Base-by-base conservation (phyloP, 2,888 invertebrate species). In the Zaprionus lineosus region DNA sequence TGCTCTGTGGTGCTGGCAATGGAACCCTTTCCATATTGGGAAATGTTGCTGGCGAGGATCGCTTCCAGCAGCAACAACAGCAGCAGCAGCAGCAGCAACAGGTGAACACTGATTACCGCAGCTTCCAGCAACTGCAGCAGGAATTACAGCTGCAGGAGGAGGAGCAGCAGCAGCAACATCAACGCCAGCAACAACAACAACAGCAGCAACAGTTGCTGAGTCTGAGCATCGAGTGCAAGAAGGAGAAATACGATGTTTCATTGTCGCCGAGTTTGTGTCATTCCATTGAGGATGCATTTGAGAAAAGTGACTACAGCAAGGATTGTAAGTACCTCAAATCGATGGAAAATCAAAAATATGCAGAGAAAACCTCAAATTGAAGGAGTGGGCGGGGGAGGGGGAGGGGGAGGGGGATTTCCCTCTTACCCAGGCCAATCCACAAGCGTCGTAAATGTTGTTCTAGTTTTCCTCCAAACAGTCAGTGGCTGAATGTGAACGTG, bases 251-350 rank as follows among this genome's bases (percentile, higher is more conserved):
- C 50, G 86, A 87, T 50, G 75, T 67, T 28, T 68, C 71, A 15
- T 69, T 82, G 48, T 69, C 82, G 29, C 46, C 74, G 59, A 86
- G 83, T 64, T 82, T 90, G 67, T 88, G 87, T 86, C 88, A 87
- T 76, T 84, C 88, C 56, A 88, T 89, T 37, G 90, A 89, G 51
- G 90, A 90, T 74, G 83, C 87, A 60, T 89, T 89, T 70, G 88
- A 88, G n/a, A n/a, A n/a, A 58, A 87, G 87, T 77, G 88, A 87
- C 58, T 90, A 87, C 76, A 87, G 71, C 74, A 90, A 90, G 74
- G 88, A 88, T 79, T 89, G 90, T 90, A 89, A 90, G 90, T 90
- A 88, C 81, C 5, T 7, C 1, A 5, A 33, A 0, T 6, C 12
- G 9, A 12, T 16, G 24, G 7, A 3, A 14, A 5, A 15, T 14